These are phyloP conservation scores for Pseudobourletiella spinata DNA, from an alignment of 1,140 invertebrate species.

Conservation along the genomic window DNA sequence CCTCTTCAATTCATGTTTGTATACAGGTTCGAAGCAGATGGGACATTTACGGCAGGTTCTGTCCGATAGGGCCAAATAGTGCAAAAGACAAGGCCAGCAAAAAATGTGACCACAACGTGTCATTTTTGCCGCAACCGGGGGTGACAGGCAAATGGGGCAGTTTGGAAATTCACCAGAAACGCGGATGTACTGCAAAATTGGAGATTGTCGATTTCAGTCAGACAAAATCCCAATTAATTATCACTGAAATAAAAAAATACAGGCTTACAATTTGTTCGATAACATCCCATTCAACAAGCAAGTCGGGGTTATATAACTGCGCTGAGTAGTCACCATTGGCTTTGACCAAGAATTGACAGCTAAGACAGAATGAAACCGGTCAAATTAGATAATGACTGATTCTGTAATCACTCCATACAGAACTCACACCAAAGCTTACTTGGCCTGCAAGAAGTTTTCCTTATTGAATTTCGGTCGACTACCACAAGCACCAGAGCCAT, in stretches of 20 bases:
- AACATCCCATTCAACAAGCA: constrained; percentile 78
- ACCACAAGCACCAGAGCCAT: constrained; percentile 42
- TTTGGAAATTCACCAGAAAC: constrained; percentile 51
- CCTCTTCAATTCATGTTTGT: constrained; percentile 73
- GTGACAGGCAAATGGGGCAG: constrained; percentile 84
- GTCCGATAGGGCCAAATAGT: constrained; percentile 77
- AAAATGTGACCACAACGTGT: constrained; percentile 91
- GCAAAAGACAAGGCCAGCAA: constrained; percentile 90
- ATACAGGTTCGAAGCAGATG: constrained; percentile 71
- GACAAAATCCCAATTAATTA: neutral
- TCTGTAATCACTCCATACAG: no score
- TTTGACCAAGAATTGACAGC: constrained; percentile 90
- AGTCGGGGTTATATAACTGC: constrained; percentile 72
- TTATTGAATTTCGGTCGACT: constrained; percentile 70
- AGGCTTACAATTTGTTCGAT: constrained; percentile 80
- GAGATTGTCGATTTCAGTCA: neutral
- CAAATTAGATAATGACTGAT: no score
- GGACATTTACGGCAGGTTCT: constrained; percentile 70
- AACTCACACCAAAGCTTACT: constrained; percentile 50
- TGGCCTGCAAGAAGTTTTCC: constrained; percentile 86
- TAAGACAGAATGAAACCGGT: constrained; percentile 45
- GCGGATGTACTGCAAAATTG: constrained; percentile 10
- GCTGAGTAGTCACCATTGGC: constrained; percentile 63
- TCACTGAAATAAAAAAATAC: neutral
- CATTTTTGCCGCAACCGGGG: constrained; percentile 76